Evolutionary conservation across 1,140 invertebrate genomes (phyloP).

Genomic region (Bemisia tabaci): DNA sequence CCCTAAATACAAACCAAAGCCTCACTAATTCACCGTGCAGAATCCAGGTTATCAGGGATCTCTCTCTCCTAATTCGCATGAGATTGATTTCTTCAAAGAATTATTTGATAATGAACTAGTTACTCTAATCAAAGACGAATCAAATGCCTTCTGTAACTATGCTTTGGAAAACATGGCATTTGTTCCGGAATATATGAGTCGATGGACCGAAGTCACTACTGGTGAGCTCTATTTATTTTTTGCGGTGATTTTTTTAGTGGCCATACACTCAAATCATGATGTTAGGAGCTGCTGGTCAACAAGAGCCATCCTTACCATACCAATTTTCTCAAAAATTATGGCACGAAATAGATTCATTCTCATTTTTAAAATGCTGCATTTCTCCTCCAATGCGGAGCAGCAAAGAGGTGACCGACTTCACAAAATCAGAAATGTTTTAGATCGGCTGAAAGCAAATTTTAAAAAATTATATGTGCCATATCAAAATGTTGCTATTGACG

Average conservation of each 20-base stretch:
- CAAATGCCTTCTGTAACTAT: too few species aligned
- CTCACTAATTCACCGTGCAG: too few species aligned
- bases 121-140: too few species aligned
- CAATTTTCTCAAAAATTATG: conserved; percentile 14
- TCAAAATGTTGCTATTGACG: conserved; percentile 1
- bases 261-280: not conserved
- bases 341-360: conserved; percentile 12
- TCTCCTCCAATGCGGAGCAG: conserved; percentile 12
- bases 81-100: too few species aligned
- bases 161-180: too few species aligned
- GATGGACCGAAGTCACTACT: not conserved
- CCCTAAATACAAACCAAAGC: too few species aligned
- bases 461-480: conserved; percentile 4
- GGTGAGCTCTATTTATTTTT: conserved; percentile 5
- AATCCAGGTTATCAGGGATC: too few species aligned
- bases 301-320: conserved; percentile 11
- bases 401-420: not conserved
- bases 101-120: too few species aligned
- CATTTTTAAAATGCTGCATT: conserved; percentile 13
- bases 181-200: too few species aligned
- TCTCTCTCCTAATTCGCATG: too few species aligned
- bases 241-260: not conserved
- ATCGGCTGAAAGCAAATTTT: conserved; percentile 1
- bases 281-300: conserved; percentile 15
- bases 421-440: conserved; percentile 6